Percentiles rank a stretch among this genome's conserved stretches.
Conservation (phyloP, 2,888 invertebrate species). For the Cistogaster globosa region DNA sequence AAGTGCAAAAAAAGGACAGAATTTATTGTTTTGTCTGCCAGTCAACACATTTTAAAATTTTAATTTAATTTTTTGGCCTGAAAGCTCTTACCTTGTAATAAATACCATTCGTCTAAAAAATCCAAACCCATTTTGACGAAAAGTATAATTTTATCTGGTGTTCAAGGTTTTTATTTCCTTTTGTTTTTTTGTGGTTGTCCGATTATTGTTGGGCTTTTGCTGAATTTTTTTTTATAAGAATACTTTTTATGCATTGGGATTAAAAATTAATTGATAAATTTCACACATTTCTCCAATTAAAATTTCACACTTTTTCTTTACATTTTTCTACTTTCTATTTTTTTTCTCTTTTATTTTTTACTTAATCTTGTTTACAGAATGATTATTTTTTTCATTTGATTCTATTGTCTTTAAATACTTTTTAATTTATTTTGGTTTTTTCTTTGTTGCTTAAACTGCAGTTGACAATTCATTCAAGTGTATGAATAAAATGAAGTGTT, state of each 20-base stretch:
- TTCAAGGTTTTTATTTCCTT: conserved; percentile 1
- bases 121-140: conserved; percentile 75
- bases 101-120: conserved; percentile 82
- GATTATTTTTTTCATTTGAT: conserved; percentile 3
- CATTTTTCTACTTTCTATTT: background rate
- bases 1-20: too few species aligned
- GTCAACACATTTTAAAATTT: too few species aligned
- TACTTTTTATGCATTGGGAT: conserved; percentile 32
- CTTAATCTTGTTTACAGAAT: conserved; percentile 8
- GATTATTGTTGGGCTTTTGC: conserved; percentile 21
- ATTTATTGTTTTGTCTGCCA: too few species aligned
- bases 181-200: background rate
- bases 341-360: conserved; percentile 7
- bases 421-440: conserved; percentile 24
- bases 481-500: conserved; percentile 46
- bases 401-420: conserved; percentile 26
- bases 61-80: background rate
- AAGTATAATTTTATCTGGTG: background rate
- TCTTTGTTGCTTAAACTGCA: conserved; percentile 39
- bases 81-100: conserved; percentile 81
- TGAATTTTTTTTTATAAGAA: conserved; percentile 11
- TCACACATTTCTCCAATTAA: conserved; percentile 37
- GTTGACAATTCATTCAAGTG: conserved; percentile 47
- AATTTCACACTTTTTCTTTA: conserved; percentile 38
- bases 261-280: conserved; percentile 42